These are phyloP conservation scores for Drosophila orena DNA, from an alignment of 1,140 invertebrate species.

Conservation along the genomic window DNA sequence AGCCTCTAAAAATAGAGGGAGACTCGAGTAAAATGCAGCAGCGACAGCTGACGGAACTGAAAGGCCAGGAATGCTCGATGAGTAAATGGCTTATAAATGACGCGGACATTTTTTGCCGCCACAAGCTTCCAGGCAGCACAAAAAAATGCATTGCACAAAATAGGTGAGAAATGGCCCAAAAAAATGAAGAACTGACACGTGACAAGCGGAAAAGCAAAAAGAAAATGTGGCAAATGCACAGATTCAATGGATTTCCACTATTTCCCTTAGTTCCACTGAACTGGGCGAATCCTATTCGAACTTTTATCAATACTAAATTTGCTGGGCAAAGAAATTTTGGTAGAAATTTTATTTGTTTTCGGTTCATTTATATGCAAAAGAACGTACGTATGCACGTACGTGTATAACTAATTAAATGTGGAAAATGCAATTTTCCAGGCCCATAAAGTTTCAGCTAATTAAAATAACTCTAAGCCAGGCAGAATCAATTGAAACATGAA, in stretches of 20 bases:
- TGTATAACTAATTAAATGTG: constrained; percentile 41
- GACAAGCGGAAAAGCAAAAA: constrained; percentile 1
- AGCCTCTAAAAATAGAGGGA: constrained; percentile 21
- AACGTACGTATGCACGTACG: too few relatives aligned
- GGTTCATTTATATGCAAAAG: background rate
- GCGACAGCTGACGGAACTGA: constrained; percentile 68
- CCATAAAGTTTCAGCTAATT: constrained; percentile 1
- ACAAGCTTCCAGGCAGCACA: constrained; percentile 20
- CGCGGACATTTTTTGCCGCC: constrained; percentile 39
- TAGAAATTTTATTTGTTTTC: constrained; percentile 19
- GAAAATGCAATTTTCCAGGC: constrained; percentile 13
- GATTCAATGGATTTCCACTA: constrained; percentile 8
- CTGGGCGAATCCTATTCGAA: constrained; percentile 19
- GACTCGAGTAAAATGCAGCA: constrained; percentile 49
- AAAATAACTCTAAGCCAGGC: constrained; percentile 4
- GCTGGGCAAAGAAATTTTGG: constrained; percentile 16
- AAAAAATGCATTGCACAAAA: constrained; percentile 44
- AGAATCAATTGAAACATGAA: background rate
- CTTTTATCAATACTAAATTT: constrained; percentile 39
- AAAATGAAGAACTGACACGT: constrained; percentile 13
- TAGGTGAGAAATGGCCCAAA: constrained; percentile 30
- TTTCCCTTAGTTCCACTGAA: background rate
- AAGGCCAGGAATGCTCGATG: constrained; percentile 49
- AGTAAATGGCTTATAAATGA: constrained; percentile 78
- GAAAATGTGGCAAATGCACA: constrained; percentile 6